Base-by-base conservation (phyloP, 2,113 vertebrate species). In the Equus quagga region DNA sequence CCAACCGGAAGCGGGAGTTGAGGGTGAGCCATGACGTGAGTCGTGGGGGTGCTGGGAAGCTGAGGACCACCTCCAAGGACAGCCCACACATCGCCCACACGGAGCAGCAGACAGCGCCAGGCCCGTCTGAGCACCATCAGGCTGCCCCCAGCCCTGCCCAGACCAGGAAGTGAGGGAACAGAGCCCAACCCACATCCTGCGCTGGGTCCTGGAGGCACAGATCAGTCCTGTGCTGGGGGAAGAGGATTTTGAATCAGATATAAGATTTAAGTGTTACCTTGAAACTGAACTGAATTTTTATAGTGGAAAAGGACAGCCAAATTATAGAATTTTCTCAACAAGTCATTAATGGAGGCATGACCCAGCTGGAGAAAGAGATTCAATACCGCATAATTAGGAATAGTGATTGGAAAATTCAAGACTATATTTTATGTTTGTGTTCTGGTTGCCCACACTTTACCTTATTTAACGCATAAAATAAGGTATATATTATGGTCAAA, bases 81-180 rank as follows among this genome's bases (percentile, higher is more conserved):
- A 69, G 4, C 26, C 44, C 4, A 17, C 51, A 62, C 0, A 5
- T 58, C 46, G 41, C 12, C 15, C 8, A 9, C 0, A 12, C 9
- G n/a, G 58, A 92, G 19, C 17, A 49, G 4, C 49, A 58, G 24
- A 13, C 5, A 70, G 80, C 11, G 19, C 41, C 23, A 58, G 33
- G 12, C 13, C 60, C 17, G 2, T 1, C 64, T 44, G 36, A 56
- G 15, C 11, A 0, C 0, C 41, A 33, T 24, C 44, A 51, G 44
- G 41, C 51, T 31, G 1, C 10, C 26, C 8, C 2, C 44, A 3
- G 18, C 54, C 28, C 10, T 4, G 7, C 56, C 31, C 73, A 51
- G 19, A n/a, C n/a, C 44, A 56, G 23, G 23, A 75, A 69, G 24
- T 46, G 44, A 56, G 33, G 64, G 5, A n/a, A 33, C 13, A 87